Evolutionary conservation across 2,888 invertebrate genomes (phyloP).

Genomic region (Latheticus oryzae): DNA sequence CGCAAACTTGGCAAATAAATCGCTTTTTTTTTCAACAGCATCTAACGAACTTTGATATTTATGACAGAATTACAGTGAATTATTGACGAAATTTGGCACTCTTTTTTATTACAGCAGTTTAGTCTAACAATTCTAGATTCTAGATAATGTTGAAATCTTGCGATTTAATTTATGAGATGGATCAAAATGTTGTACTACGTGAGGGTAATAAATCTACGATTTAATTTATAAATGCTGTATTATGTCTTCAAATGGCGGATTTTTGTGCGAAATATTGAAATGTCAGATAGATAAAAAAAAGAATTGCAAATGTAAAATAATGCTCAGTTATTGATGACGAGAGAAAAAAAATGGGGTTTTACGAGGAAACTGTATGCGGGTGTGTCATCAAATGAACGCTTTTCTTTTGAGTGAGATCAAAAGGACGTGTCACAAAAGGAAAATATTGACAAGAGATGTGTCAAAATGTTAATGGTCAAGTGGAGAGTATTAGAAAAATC

Average conservation of each 20-base stretch:
- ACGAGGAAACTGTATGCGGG: too few relatives aligned
- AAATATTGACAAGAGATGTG: slow-evolving; percentile 7
- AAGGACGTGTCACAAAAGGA: neutral
- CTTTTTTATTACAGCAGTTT: slow-evolving; percentile 22
- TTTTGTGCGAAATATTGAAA: slow-evolving; percentile 2
- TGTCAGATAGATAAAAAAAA: slow-evolving; percentile 2
- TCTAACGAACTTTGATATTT: too few relatives aligned
- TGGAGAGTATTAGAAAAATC: too few relatives aligned
- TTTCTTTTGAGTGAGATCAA: neutral
- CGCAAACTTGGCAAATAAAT: slow-evolving; percentile 2
- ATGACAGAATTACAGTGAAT: neutral
- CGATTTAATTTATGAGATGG: slow-evolving; percentile 29
- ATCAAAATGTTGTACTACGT: too few relatives aligned
- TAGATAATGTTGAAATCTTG: slow-evolving; percentile 13
- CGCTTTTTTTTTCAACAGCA: too few relatives aligned
- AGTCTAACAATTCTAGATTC: slow-evolving; percentile 12
- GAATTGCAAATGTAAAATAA: neutral
- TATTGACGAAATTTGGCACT: slow-evolving; percentile 1
- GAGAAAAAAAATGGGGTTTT: too few relatives aligned
- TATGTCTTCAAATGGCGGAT: slow-evolving; percentile 14
- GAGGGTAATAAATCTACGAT: too few relatives aligned
- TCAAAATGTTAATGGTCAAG: too few relatives aligned
- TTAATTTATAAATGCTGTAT: slow-evolving; percentile 22
- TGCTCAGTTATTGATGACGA: neutral
- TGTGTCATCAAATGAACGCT: slow-evolving; percentile 5